phyloP scores from a whole-genome alignment of 2,888 invertebrate genomes.

The Tenthredo scrophulariae region DNA sequence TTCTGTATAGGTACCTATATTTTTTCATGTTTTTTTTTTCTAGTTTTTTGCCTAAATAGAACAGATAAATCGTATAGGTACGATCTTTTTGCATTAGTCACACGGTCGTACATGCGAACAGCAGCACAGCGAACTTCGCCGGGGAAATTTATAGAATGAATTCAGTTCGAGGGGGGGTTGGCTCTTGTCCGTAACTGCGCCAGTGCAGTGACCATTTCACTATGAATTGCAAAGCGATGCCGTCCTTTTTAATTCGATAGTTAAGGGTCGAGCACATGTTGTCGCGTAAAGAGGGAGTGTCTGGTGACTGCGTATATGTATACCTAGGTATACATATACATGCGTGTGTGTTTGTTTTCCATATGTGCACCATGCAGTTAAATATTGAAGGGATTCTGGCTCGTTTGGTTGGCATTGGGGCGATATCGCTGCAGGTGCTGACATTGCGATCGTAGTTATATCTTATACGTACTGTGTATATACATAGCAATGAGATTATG shows the following conservation, averaged over 20 bases:
- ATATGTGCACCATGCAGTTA: conserved; percentile 63
- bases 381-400: conserved; percentile 69
- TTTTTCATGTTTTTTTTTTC: too few relatives aligned
- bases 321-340: too few relatives aligned
- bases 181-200: conserved; percentile 34
- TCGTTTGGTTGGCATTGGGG: conserved; percentile 53
- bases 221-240: conserved; percentile 66
- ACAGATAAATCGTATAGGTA: too few relatives aligned
- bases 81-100: too few relatives aligned
- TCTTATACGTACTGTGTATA: not conserved
- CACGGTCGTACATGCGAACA: too few relatives aligned
- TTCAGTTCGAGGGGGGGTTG: not conserved
- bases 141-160: not conserved
- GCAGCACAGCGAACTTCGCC: not conserved
- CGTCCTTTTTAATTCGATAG: conserved; percentile 65
- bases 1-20: too few relatives aligned
- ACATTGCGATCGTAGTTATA: not conserved
- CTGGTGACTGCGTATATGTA: not conserved
- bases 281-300: conserved; percentile 58
- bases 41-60: too few relatives aligned
- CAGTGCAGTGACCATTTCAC: conserved; percentile 57
- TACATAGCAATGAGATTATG: not conserved
- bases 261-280: conserved; percentile 63
- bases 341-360: conserved; percentile 71
- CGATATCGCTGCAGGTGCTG: conserved; percentile 71